Percentiles rank a stretch among this genome's conserved stretches.
These are phyloP conservation scores for Cheilinus undulatus DNA, from an alignment of 2,113 vertebrate genomes.

Conservation along the genomic window DNA sequence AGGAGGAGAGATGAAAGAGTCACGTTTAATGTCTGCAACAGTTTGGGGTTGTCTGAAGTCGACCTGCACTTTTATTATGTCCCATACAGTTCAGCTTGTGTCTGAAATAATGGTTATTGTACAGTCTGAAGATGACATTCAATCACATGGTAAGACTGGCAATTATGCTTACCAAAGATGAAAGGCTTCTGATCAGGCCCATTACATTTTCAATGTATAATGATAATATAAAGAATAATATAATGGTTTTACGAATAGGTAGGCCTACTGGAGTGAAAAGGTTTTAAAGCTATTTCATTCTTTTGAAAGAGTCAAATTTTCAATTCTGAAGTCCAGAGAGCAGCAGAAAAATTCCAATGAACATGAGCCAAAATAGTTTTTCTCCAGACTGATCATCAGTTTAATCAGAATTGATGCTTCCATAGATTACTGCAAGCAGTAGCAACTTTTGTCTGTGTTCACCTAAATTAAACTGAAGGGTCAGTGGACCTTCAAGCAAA, in stretches of 20 bases:
- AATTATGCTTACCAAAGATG: constrained; percentile 31
- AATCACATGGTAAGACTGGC: not conserved
- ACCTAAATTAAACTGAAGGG: no score
- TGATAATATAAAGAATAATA: no score
- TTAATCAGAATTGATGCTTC: no score
- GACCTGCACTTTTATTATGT: constrained; percentile 28
- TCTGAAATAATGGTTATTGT: constrained; percentile 21
- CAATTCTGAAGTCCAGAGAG: no score
- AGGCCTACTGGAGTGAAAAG: not conserved
- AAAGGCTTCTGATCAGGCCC: constrained; percentile 13
- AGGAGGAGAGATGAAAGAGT: constrained; percentile 65
- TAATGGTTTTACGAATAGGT: no score
- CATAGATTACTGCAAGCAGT: no score
- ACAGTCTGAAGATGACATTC: constrained; percentile 16
- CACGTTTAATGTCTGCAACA: constrained; percentile 50
- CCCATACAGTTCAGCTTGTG: constrained; percentile 21
- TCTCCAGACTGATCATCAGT: no score
- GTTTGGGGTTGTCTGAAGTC: constrained; percentile 47
- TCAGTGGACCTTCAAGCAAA: no score
- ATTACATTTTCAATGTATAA: constrained; percentile 21
- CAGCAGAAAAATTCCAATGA: no score
- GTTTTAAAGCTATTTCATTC: constrained; percentile 24
- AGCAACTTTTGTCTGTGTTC: no score
- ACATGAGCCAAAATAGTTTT: no score
- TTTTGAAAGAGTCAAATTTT: no score